Evolutionary conservation across 2,113 vertebrate genomes (phyloP).

Genomic region (Lasiurus cinereus): DNA sequence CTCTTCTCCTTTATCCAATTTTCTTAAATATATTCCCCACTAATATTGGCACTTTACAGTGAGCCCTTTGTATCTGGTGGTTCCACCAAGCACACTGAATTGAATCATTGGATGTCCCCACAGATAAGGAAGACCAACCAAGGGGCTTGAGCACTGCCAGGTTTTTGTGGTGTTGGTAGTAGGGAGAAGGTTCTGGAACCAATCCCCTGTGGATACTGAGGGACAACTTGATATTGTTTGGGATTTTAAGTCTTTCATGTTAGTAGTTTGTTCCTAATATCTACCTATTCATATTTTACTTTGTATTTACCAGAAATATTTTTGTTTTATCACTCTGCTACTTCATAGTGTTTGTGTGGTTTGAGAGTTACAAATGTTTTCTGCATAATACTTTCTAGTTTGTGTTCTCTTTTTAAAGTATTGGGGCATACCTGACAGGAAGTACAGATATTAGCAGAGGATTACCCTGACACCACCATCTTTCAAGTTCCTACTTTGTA

Average conservation of each 20-base stretch:
- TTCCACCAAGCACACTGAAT: neutral
- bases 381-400: neutral
- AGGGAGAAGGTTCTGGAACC: neutral
- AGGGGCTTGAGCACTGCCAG: neutral
- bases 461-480: neutral
- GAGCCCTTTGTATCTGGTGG: neutral
- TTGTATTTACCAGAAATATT: neutral
- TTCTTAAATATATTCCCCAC: conserved; percentile 1
- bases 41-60: neutral
- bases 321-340: conserved; percentile 10
- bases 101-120: neutral
- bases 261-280: conserved; percentile 16
- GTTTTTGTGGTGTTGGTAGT: too few relatives aligned
- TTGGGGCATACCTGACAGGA: neutral
- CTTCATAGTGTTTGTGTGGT: conserved; percentile 38
- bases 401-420: conserved; percentile 40
- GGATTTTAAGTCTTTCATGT: neutral
- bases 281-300: neutral
- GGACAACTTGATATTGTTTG: neutral
- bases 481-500: neutral
- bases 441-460: neutral
- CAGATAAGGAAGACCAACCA: neutral
- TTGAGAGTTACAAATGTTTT: conserved; percentile 43
- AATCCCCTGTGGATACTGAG: neutral
- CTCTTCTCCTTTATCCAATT: neutral